Conservation (phyloP, 2,888 invertebrate genomes). For the Epiblema foenella region DNA sequence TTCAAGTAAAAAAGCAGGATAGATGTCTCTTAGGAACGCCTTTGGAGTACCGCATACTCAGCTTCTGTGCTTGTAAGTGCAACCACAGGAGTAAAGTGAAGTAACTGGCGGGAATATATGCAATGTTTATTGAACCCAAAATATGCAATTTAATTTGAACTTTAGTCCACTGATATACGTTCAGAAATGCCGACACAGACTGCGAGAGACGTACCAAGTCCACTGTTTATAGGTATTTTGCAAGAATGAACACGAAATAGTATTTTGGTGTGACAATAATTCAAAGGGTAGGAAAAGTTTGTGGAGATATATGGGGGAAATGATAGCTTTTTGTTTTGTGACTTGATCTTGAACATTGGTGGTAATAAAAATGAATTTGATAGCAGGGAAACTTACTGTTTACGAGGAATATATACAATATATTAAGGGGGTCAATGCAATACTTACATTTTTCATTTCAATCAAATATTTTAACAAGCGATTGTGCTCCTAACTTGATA, state of each 20-base stretch:
- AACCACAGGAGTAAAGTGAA: not conserved
- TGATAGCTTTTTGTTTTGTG: slow-evolving; percentile 8
- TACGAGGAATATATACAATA: slow-evolving; percentile 16
- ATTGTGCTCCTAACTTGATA: too few species aligned
- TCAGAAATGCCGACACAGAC: not conserved
- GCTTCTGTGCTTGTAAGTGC: not conserved
- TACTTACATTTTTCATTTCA: not conserved
- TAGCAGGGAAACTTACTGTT: slow-evolving; percentile 14
- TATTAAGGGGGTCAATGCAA: not conserved
- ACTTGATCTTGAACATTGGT: slow-evolving; percentile 14
- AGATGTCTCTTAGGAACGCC: not conserved
- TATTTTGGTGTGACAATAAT: slow-evolving; percentile 9
- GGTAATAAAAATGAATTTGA: slow-evolving; percentile 24
- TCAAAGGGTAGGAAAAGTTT: slow-evolving; percentile 1
- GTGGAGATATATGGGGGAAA: not conserved
- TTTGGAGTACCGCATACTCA: not conserved
- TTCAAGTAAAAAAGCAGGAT: not conserved
- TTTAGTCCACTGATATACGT: not conserved
- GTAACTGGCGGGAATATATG: too few species aligned
- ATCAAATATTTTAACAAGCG: too few species aligned
- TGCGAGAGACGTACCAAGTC: too few species aligned
- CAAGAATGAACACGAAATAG: not conserved
- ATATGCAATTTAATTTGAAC: not conserved
- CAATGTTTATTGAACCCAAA: too few species aligned
- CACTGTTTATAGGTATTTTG: not conserved